phyloP scores from a whole-genome alignment of 2,797 vertebrate genomes.

The Eulemur coronatus region DNA sequence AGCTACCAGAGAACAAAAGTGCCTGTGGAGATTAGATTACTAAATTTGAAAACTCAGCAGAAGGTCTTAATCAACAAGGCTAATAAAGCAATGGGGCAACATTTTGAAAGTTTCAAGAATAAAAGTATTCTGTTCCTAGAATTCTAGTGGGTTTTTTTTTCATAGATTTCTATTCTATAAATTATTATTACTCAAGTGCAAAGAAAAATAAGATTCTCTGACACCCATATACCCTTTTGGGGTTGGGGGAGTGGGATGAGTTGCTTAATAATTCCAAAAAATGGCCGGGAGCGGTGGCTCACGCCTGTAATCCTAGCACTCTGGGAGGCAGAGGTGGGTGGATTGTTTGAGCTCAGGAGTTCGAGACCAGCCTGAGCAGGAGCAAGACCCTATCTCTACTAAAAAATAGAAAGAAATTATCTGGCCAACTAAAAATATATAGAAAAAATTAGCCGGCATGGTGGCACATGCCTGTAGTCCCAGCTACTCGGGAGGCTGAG shows the following conservation, averaged over 20 bases:
- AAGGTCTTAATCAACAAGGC: not conserved
- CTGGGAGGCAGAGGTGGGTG: too few species aligned
- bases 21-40: not conserved
- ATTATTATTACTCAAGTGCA: not conserved
- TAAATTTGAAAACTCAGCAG: constrained; percentile 1
- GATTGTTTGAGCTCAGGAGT: too few species aligned
- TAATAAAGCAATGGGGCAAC: not conserved
- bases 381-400: too few species aligned
- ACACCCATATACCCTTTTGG: not conserved
- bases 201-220: not conserved
- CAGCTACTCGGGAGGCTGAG: too few species aligned
- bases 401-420: too few species aligned
- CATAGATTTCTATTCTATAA: not conserved
- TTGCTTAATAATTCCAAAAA: not conserved
- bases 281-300: not conserved
- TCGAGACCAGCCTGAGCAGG: too few species aligned
- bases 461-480: too few species aligned
- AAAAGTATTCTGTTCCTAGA: not conserved
- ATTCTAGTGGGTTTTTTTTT: not conserved
- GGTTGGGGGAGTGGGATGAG: not conserved
- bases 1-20: not conserved
- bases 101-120: not conserved
- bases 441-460: too few species aligned
- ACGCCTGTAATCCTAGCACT: too few species aligned
- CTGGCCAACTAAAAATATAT: too few species aligned